Evolutionary conservation across 1,140 invertebrate genomes (phyloP).

Genomic region (Aphis gossypii): DNA sequence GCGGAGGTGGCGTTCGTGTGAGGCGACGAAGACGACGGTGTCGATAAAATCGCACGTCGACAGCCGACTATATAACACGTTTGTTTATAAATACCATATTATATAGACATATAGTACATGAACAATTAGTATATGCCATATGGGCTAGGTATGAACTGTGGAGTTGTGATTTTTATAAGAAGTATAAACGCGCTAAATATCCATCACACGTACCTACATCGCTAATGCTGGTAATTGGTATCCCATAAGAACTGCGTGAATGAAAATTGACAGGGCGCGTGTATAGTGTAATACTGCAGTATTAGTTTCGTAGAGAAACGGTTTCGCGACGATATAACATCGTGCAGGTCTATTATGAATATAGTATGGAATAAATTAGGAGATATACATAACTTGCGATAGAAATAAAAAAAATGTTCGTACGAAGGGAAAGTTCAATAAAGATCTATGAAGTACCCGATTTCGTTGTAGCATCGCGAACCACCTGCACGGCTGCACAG

Average conservation of each 20-base stretch:
- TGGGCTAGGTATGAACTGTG: not conserved
- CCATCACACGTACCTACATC: not conserved
- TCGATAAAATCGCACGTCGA: not conserved
- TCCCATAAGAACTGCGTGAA: not conserved
- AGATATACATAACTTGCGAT: not conserved
- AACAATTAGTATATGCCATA: not conserved
- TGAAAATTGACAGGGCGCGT: not conserved
- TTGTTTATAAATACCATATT: not conserved
- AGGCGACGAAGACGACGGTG: not conserved
- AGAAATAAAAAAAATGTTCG: not conserved
- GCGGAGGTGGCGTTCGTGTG: conserved; percentile 31
- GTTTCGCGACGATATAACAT: not conserved
- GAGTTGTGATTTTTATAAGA: not conserved
- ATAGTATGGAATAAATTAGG: not conserved
- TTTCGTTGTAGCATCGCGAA: not conserved
- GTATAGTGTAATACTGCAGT: too few relatives aligned
- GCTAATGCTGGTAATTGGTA: too few relatives aligned
- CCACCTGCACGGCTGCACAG: not conserved
- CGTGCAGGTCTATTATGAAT: not conserved
- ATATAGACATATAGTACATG: not conserved
- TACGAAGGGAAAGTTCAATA: not conserved
- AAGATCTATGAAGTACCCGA: not conserved
- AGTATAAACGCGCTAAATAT: not conserved
- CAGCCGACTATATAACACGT: not conserved
- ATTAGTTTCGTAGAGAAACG: not conserved